phyloP scores from a whole-genome alignment of 2,888 invertebrate species.

The Caenorhabditis afra region DNA sequence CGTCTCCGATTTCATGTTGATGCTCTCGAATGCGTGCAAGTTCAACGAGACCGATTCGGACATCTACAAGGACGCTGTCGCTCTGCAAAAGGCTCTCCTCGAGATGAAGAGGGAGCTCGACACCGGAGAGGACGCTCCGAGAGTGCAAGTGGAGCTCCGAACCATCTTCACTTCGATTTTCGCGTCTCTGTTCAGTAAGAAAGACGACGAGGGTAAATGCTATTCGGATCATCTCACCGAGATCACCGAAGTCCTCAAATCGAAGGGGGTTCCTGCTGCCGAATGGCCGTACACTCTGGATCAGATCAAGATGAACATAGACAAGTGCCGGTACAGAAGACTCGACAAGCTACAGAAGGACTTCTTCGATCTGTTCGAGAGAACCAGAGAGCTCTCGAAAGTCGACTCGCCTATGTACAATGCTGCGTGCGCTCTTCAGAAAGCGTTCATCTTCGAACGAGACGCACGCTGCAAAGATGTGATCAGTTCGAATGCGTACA shows the following conservation, averaged over 20 bases:
- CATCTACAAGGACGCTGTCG: slow-evolving; percentile 92
- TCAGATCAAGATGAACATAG: slow-evolving; percentile 92
- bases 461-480: slow-evolving; percentile 88
- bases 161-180: slow-evolving; percentile 93
- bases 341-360: slow-evolving; percentile 92
- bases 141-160: slow-evolving; percentile 87
- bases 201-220: slow-evolving; percentile 96
- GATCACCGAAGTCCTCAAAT: slow-evolving; percentile 87
- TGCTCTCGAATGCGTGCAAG: slow-evolving; percentile 97
- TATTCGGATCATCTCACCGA: slow-evolving; percentile 95
- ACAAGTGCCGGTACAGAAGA: slow-evolving; percentile 91
- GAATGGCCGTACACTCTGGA: slow-evolving; percentile 90
- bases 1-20: slow-evolving; percentile 83
- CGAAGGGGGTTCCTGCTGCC: slow-evolving; percentile 82
- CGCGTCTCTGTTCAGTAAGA: slow-evolving; percentile 94
- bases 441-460: slow-evolving; percentile 87
- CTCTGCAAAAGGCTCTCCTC: slow-evolving; percentile 91
- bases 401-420: slow-evolving; percentile 94
- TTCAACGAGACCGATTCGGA: slow-evolving; percentile 97
- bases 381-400: slow-evolving; percentile 89
- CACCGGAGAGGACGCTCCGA: slow-evolving; percentile 56
- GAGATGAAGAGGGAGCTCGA: slow-evolving; percentile 90
- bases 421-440: slow-evolving; percentile 93
- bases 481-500: slow-evolving; percentile 91
- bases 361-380: slow-evolving; percentile 92